Conservation (phyloP, 2,113 vertebrate genomes). For the Dinomys branickii region DNA sequence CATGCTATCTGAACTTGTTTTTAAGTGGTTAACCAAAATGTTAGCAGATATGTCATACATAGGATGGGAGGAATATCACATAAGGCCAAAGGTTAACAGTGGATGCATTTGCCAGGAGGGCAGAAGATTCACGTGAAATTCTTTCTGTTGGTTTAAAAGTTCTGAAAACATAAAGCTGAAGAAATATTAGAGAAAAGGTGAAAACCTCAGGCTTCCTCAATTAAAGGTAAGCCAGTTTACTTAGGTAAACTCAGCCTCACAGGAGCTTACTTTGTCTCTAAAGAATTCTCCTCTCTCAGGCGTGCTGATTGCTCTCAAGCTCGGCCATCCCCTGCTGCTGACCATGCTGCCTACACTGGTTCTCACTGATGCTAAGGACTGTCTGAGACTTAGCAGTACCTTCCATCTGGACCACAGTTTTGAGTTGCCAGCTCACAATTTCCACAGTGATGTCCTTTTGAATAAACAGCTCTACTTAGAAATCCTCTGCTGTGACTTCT, state of each 20-base stretch:
- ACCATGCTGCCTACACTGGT: not conserved
- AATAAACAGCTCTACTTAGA: slow-evolving; percentile 11
- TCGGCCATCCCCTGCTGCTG: not conserved
- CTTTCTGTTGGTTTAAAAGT: not conserved
- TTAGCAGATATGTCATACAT: not conserved
- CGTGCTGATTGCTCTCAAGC: not conserved
- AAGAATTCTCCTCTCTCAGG: not conserved
- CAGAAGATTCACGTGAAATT: not conserved
- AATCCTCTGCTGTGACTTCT: not conserved
- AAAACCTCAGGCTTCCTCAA: not conserved
- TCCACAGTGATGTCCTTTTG: not conserved
- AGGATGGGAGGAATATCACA: not conserved
- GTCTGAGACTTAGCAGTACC: not conserved
- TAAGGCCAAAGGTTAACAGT: slow-evolving; percentile 2
- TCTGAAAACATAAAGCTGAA: not conserved
- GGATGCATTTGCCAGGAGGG: not conserved
- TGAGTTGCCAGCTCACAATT: not conserved
- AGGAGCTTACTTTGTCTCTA: not conserved
- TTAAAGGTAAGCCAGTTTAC: not conserved
- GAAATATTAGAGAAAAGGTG: not conserved
- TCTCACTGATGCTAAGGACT: not conserved
- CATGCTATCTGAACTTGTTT: slow-evolving; percentile 2
- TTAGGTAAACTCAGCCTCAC: not conserved
- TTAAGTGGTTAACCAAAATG: not conserved
- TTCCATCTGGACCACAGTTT: not conserved